Base-by-base conservation (phyloP, 2,888 invertebrate genomes). In the Ditula angustiorana region DNA sequence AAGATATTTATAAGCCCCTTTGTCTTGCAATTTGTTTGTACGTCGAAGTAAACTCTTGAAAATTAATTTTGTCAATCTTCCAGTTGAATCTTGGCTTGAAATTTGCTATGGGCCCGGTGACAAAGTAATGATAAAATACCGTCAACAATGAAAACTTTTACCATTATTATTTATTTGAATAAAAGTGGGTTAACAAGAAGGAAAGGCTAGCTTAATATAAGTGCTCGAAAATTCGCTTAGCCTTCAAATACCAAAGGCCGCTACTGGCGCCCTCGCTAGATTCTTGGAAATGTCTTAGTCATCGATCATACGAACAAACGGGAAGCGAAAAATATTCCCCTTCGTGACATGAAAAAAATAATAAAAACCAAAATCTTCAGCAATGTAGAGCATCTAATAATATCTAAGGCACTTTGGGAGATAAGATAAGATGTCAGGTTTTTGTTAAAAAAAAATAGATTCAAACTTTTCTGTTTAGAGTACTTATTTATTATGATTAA, bases 261-360 rank as follows among this genome's bases (percentile, higher is more conserved):
- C 26, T 33, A 13, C 30, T 33, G 16, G 7, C 53, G 26, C 8
- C 46, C 60, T 44, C 46, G 26, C 21, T 19, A 28, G 30, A 50
- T 50, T 50, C 21, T 55, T 55, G 24, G 46, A 21, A 35, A 55
- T 37, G 28, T 28, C 35, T 61, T 16, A n/a, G 47, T 56, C 37
- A 56, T 49, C 55, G 47, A 62, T 62, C 61, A 56, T 55, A 41
- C 44, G 50, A 47, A 21, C 35, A 19, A 47, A 37, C 47, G 55
- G 37, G 56, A 26, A 10, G 47, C 46, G 47, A 56, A 49, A 49
- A 62, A 62, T 56, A 56, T 56, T 61, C 47, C 23, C 30, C 33
- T 56, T 46, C 30, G 23, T 46, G 23, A 23, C 46, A 46, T 46
- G 19, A 8, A 19, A 19, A 41, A 41, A n/a, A n/a, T n/a, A n/a